These are phyloP conservation scores for Chloroceryle aenea DNA, from an alignment of 2,113 vertebrate species.

Conservation along the genomic window DNA sequence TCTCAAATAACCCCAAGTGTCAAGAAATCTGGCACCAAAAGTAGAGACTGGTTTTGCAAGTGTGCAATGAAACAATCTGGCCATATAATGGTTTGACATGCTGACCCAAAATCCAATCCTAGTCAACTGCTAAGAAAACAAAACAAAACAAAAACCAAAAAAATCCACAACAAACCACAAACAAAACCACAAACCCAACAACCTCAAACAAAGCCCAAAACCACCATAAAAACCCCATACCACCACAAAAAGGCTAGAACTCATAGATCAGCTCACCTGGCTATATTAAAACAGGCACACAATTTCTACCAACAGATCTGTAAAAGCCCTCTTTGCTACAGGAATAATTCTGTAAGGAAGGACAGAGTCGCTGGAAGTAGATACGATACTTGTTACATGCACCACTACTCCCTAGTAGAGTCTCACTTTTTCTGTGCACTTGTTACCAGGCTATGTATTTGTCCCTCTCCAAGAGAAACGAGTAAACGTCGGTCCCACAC, in stretches of 20 bases:
- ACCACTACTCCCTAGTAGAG: neutral
- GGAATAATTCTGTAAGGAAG: neutral
- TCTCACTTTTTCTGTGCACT: neutral
- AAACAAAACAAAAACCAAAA: neutral
- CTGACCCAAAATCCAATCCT: neutral
- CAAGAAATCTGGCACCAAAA: neutral
- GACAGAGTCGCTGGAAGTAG: neutral
- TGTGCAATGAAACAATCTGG: neutral
- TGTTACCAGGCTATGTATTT: neutral
- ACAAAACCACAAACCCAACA: accelerated
- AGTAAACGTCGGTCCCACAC: neutral
- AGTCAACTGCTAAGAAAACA: neutral
- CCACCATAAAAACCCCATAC: neutral
- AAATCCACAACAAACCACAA: neutral
- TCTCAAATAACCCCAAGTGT: neutral
- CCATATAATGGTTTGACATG: neutral
- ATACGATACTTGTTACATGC: accelerated
- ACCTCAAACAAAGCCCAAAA: neutral
- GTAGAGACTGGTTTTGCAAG: neutral
- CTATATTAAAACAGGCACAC: neutral
- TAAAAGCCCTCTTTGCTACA: neutral
- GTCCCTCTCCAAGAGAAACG: neutral
- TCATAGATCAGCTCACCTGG: neutral
- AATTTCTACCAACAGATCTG: neutral
- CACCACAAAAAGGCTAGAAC: neutral